These are phyloP conservation scores for Leptodactylus fuscus DNA, from an alignment of 2,113 vertebrate species.

Conservation along the genomic window DNA sequence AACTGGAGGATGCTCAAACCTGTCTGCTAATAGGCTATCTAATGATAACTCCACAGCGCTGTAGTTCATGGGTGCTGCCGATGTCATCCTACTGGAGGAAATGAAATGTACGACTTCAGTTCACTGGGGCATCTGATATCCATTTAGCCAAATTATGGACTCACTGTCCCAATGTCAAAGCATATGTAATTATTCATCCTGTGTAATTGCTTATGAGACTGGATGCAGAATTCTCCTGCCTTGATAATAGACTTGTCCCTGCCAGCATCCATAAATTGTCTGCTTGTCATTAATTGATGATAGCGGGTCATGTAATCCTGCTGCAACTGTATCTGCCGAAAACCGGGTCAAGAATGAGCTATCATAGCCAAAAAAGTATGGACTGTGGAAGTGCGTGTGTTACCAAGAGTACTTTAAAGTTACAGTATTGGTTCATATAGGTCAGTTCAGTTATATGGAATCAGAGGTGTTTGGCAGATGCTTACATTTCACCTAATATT, in stretches of 20 bases:
- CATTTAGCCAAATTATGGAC: slow-evolving; percentile 33
- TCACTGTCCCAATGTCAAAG: not conserved
- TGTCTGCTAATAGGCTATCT: too few species aligned
- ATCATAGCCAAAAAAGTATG: not conserved
- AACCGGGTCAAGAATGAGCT: not conserved
- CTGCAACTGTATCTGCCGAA: not conserved
- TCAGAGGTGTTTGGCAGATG: too few species aligned
- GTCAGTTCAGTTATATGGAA: too few species aligned
- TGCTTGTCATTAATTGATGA: not conserved
- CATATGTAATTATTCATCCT: slow-evolving; percentile 9
- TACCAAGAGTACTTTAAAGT: too few species aligned
- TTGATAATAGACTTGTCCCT: slow-evolving; percentile 20
- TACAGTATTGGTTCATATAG: too few species aligned
- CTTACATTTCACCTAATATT: too few species aligned
- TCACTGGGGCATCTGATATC: not conserved
- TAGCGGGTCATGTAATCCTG: not conserved
- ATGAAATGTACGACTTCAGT: not conserved
- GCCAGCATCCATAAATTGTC: not conserved
- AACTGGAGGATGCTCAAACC: too few species aligned
- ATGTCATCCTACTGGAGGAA: not conserved
- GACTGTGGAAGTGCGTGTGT: not conserved
- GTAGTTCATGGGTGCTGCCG: not conserved
- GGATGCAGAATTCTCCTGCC: not conserved
- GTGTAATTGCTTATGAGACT: slow-evolving; percentile 21
- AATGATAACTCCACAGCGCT: too few species aligned